Evolutionary conservation across 1,140 invertebrate genomes (phyloP).

Genomic region (Asobara japonica): DNA sequence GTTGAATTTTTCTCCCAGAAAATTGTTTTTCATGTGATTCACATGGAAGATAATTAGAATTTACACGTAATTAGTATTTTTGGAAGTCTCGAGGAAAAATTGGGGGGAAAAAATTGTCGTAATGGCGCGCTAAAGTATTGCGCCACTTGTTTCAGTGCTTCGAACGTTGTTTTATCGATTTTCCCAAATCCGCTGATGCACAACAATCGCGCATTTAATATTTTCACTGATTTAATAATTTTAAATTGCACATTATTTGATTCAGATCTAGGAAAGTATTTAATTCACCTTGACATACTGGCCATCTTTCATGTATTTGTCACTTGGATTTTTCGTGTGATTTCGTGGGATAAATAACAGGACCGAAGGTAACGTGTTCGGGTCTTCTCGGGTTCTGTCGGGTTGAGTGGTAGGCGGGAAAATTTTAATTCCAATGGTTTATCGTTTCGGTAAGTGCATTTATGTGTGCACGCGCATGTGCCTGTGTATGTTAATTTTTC

Average conservation of each 20-base stretch:
- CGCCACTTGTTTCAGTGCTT: not conserved
- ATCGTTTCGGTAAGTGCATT: no score
- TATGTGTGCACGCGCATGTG: no score
- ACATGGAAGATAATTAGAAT: not conserved
- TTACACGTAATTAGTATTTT: no score
- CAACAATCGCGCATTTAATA: not conserved
- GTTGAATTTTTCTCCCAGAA: no score
- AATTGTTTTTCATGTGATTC: not conserved
- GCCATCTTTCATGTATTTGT: slow-evolving; percentile 47
- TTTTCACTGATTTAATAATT: slow-evolving; percentile 14
- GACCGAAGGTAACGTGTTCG: no score
- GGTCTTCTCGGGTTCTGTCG: no score
- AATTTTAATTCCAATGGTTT: no score
- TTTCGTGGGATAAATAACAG: not conserved
- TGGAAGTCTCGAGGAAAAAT: not conserved
- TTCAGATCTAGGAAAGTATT: not conserved
- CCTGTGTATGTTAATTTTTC: no score
- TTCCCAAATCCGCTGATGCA: not conserved
- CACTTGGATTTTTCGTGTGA: slow-evolving; percentile 8
- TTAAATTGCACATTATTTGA: not conserved
- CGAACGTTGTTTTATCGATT: not conserved
- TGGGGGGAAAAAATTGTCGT: not conserved
- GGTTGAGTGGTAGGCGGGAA: no score
- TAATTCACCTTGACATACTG: slow-evolving; percentile 52
- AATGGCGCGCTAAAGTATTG: not conserved